Conservation (phyloP, 2,797 vertebrate species). For the Limnodromus scolopaceus region DNA sequence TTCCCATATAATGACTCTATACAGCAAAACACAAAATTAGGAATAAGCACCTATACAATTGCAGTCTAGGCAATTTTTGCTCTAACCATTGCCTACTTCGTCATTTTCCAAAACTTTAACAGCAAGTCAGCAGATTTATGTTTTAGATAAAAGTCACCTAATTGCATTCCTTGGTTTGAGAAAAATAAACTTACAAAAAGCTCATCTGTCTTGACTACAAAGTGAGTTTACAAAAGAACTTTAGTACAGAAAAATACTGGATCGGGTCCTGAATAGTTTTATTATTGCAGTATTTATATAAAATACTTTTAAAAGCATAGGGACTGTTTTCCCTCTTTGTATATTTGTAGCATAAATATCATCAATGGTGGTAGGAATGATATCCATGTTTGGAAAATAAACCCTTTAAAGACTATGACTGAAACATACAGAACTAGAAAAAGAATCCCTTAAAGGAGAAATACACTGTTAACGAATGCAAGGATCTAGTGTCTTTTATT, state of each 20-base stretch:
- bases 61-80: background rate
- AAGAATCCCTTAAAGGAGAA: constrained; percentile 1
- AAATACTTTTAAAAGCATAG: constrained; percentile 54
- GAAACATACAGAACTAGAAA: background rate
- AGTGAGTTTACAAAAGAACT: constrained; percentile 55
- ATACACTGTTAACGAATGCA: rapidly evolving
- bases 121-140: constrained; percentile 31
- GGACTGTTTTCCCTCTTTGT: constrained; percentile 7
- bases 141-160: constrained; percentile 58
- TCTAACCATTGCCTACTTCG: background rate
- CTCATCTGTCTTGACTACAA: constrained; percentile 34
- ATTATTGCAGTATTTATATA: constrained; percentile 13
- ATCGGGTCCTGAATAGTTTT: constrained; percentile 34
- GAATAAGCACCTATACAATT: background rate
- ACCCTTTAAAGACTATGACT: background rate
- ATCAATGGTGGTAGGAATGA: background rate
- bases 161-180: constrained; percentile 49
- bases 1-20: background rate
- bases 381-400: background rate
- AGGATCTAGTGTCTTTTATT: background rate
- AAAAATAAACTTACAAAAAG: constrained; percentile 60
- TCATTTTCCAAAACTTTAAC: background rate
- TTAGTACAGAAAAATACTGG: constrained; percentile 6
- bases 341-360: background rate
- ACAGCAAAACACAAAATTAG: background rate